These are phyloP conservation scores for Denticeps clupeoides DNA, from an alignment of 2,797 vertebrate species.

Conservation along the genomic window DNA sequence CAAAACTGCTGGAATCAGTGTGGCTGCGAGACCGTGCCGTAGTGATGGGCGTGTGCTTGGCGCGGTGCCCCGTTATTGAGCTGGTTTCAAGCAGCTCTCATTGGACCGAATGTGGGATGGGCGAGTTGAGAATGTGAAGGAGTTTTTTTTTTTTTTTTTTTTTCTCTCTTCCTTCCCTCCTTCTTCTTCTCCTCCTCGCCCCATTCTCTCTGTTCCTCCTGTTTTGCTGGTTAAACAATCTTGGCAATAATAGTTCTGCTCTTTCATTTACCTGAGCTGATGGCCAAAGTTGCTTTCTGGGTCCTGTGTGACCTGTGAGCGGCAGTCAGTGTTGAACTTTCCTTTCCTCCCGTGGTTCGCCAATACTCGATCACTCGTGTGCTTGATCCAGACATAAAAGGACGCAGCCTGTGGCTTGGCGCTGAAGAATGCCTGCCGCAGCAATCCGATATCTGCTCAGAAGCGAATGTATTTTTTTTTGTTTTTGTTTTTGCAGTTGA, in stretches of 20 bases:
- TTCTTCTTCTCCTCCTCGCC: not conserved
- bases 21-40: too few species aligned
- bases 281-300: not conserved
- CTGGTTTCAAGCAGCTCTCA: too few species aligned
- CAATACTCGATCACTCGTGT: too few species aligned
- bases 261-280: not conserved
- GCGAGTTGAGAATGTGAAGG: too few species aligned
- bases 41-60: too few species aligned
- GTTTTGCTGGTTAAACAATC: not conserved
- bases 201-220: not conserved
- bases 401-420: too few species aligned
- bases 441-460: too few species aligned
- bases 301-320: not conserved
- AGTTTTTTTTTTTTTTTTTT: not conserved
- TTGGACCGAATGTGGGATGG: too few species aligned
- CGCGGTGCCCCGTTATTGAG: too few species aligned
- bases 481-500: not conserved
- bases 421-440: too few species aligned
- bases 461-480: constrained; percentile 17
- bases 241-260: not conserved
- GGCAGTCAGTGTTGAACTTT: constrained; percentile 9
- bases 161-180: not conserved
- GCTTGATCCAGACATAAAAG: too few species aligned
- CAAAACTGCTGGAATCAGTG: not conserved
- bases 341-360: too few species aligned